Percentiles rank a stretch among this genome's conserved stretches.
These are phyloP conservation scores for Perdita meconis DNA, from an alignment of 2,888 invertebrate species.

Conservation along the genomic window DNA sequence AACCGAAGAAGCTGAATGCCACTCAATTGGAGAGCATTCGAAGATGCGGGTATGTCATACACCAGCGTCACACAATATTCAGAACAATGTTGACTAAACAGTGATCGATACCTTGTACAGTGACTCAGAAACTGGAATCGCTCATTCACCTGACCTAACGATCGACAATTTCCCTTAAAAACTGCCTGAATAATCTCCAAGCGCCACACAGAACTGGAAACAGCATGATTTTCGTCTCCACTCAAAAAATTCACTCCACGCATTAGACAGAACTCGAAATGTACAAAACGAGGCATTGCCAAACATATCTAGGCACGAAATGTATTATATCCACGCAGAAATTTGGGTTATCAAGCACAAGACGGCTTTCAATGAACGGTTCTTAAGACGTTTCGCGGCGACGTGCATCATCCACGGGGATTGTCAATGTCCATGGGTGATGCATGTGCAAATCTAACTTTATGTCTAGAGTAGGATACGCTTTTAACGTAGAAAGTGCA, in stretches of 20 bases:
- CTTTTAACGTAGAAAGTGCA: too few species aligned
- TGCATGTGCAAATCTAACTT: neutral
- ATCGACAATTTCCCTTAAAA: constrained; percentile 4
- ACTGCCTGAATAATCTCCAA: neutral
- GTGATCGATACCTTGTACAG: constrained; percentile 53
- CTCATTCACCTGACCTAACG: constrained; percentile 19
- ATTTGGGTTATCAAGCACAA: constrained; percentile 8
- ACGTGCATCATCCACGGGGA: neutral
- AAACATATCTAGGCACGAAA: neutral
- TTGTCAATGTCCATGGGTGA: neutral
- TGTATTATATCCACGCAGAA: neutral
- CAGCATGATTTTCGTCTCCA: constrained; percentile 30
- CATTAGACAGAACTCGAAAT: neutral
- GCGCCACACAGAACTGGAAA: neutral
- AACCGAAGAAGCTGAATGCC: constrained; percentile 91
- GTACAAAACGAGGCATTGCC: constrained; percentile 12
- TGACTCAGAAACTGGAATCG: constrained; percentile 31
- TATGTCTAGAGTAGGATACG: neutral
- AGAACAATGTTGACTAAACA: constrained; percentile 47
- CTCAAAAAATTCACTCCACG: neutral
- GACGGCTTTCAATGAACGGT: constrained; percentile 23
- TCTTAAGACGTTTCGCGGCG: constrained; percentile 9
- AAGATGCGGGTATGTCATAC: constrained; percentile 89
- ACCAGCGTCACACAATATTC: constrained; percentile 73
- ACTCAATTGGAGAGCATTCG: constrained; percentile 91